Percentiles rank a stretch among this genome's conserved stretches.
Evolutionary conservation across 2,113 vertebrate genomes (phyloP).

Genomic region (Chelonoidis abingdonii): DNA sequence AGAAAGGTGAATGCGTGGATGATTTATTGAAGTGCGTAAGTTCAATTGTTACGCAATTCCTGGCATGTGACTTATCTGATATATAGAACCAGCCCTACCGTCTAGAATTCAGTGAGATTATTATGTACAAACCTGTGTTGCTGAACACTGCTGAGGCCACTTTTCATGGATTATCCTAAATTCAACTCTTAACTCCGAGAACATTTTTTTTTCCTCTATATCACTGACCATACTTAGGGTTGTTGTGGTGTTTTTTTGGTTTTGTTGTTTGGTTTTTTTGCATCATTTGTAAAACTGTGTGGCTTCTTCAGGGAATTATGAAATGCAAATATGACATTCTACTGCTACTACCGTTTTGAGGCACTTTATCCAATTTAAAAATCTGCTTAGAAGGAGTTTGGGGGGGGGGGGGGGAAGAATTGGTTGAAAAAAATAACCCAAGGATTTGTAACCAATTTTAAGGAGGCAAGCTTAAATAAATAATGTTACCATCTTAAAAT

Average conservation of each 20-base stretch:
- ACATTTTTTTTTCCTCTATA: not conserved
- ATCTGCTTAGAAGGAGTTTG: not conserved
- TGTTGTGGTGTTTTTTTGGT: too few species aligned
- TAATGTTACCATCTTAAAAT: not conserved
- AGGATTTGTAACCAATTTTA: not conserved
- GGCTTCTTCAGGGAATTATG: not conserved
- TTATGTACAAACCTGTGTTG: not conserved
- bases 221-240: not conserved
- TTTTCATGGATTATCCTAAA: not conserved
- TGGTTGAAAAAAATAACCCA: not conserved
- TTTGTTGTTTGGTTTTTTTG: not conserved
- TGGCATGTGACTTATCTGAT: not conserved
- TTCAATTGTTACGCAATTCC: not conserved
- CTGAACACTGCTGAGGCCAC: not conserved
- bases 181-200: not conserved
- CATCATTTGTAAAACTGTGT: not conserved
- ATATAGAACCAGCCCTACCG: not conserved
- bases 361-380: not conserved
- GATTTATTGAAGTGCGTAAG: fast-evolving
- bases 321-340: not conserved
- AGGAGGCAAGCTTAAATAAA: not conserved
- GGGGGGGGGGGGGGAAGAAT: too few species aligned
- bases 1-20: not conserved
- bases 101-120: not conserved
- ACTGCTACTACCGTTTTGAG: not conserved